These are phyloP conservation scores for Lacanobia wlatinum DNA, from an alignment of 2,888 invertebrate species.

Conservation along the genomic window DNA sequence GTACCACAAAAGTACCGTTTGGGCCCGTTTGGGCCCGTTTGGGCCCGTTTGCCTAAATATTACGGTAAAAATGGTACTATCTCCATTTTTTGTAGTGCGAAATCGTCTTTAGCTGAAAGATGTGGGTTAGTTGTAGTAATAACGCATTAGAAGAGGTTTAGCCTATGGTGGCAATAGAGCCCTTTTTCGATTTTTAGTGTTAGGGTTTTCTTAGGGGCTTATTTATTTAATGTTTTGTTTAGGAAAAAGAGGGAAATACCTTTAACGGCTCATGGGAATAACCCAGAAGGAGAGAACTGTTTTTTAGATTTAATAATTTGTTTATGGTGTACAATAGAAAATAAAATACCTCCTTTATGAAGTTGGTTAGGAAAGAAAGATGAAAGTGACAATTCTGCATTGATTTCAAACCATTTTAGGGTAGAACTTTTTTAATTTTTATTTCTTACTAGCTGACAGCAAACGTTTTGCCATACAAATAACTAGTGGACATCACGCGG, in stretches of 20 bases:
- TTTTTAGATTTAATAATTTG: too few species aligned
- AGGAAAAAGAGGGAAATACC: background rate
- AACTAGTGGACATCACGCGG: too few species aligned
- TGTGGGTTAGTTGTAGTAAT: slow-evolving; percentile 15
- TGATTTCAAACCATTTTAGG: too few species aligned
- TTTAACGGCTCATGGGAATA: too few species aligned
- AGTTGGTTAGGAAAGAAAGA: too few species aligned
- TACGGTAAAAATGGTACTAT: slow-evolving; percentile 26
- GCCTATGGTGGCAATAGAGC: background rate
- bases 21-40: slow-evolving; percentile 19
- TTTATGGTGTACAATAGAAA: too few species aligned
- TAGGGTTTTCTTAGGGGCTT: background rate
- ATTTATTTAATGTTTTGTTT: background rate
- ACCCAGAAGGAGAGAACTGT: too few species aligned
- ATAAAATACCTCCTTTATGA: too few species aligned
- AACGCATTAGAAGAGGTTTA: slow-evolving; percentile 22
- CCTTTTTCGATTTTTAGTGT: background rate
- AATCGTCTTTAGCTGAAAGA: slow-evolving; percentile 21
- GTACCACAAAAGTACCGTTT: slow-evolving; percentile 29
- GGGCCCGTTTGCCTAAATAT: slow-evolving; percentile 41
- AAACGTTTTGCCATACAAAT: too few species aligned
- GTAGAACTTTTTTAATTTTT: too few species aligned
- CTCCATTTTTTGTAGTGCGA: slow-evolving; percentile 43
- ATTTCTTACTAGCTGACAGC: too few species aligned
- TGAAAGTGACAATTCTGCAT: too few species aligned